Base-by-base conservation (phyloP, 2,888 invertebrate genomes). In the Watsonalla binaria region DNA sequence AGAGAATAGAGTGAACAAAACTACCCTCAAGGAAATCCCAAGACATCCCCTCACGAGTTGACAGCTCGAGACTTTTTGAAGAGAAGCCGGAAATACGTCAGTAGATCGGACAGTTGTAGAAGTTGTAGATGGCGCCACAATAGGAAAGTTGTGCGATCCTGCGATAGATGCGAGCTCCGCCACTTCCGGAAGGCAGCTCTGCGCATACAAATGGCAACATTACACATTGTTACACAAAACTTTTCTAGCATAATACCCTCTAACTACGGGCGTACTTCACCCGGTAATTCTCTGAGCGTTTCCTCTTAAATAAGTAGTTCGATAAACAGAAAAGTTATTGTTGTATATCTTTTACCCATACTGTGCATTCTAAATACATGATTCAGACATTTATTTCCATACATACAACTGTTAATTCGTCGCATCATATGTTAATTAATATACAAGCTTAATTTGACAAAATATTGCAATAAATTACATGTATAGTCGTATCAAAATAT, bases 131-230 rank as follows among this genome's bases (percentile, higher is more conserved):
- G 88, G 84, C 86, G 84, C 83, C 83, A 89, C 86, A 90, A 89
- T 80, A 74, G 86, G 60, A 62, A 84, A 85, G 78, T 83, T 83
- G 77, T 75, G 76, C 72, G 68, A 72, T 74, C 73, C 74, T 70
- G 74, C 71, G 61, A 67, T 67, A 70, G 74, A 68, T 68, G 70
- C 66, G 75, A 69, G 74, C 77, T 74, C 67, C 58, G 74, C 64
- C 59, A 71, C 80, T 83, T 88, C 89, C 88, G 86, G 76, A 60
- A 70, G 78, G 79, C 80, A 80, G 76, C 77, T 78, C 74, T 76
- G 63, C 84, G 90, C 90, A 90, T 90, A 90, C 78, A 87, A 90
- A 90, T 89, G 85, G 88, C 87, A 84, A 79, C 82, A 90, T 90
- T 90, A 90, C 68, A 78, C 77, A 87, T 90, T 90, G 88, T 90